Evolutionary conservation across 2,888 invertebrate genomes (phyloP), one percentile per base, ranked within the genome.

Genomic region (Agonopterix subpropinquella): DNA sequence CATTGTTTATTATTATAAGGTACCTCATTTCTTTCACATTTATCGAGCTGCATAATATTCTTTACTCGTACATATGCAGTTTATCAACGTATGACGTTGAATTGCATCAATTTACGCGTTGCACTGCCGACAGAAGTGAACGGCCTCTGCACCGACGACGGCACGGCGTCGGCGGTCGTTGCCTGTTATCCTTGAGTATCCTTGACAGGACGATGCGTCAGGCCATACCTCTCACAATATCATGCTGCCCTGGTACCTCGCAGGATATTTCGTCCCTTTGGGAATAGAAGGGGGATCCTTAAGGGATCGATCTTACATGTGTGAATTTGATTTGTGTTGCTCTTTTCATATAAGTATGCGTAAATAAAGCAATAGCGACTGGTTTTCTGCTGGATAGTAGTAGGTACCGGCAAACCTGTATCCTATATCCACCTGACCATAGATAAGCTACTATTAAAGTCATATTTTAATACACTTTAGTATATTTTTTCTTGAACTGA

Each of bases 251-350:
- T 89, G 72, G 88, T 89, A 83, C 52, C 65, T 70, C 69, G 82
- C 89, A 89, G 89, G 89, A 89, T 89, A 89, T 85, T 89, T 89
- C 73, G 88, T 89, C 89, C 89, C 89, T 89, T 89, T 86, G 89
- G 89, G 89, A 89, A 80, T 77, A 72, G 69, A 66, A 64, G 60
- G 61, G 61, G 56, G 61, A 70, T 78, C 76, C 78, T 76, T 77
- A 79, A 80, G 79, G 82, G 81, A 51, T 39, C 50, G 28, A 28
- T 28, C 28, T 28, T 28, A 28, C 28, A 1, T 28, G 7, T 28
- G 28, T 5, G 28, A 28, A 28, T 28, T 28, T 28, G 28, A 28
- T 28, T 28, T 28, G 28, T 28, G 28, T 28, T 28, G 28, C 5
- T 28, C 28, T 28, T 28, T 28, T 28, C 28, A 28, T 28, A 7